Evolutionary conservation across 1,140 invertebrate genomes (phyloP), one percentile per base, ranked within the genome.

Genomic region (Drosophila ogumai): DNA sequence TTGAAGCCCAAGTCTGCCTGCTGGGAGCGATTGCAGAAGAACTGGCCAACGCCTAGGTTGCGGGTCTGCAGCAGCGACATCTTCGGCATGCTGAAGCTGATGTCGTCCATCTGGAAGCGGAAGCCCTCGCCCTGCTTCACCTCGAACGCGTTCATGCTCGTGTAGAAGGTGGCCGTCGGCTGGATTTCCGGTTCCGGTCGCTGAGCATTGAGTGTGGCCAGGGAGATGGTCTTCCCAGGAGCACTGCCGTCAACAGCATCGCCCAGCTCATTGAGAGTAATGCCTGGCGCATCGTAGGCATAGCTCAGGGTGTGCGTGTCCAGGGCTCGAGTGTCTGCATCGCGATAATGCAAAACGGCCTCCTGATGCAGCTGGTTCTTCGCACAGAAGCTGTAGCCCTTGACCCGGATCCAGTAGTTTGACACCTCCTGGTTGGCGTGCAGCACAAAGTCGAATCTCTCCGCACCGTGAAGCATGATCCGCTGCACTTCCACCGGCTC

Each of bases 371-470:
- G 58, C 31, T 90, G 71, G 25, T 91, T 90, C 28, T 59, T 69
- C 0, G 74, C 82, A 52, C 91, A 92, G 52, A 92, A 91, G 40
- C 72, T 82, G 28, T 87, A 87, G 15, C 91, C 91, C 65, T 91
- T 92, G 19, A 92, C 52, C 13, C 92, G 90, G 43, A 96, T 93
- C 93, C 94, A 94, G 75, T 96, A 96, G 17, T 93, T 93, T 15
- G 93, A 93, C 10, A 94, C 90, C 12, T 82, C 88, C 86, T 94
- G 94, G 81, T 94, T 94, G 9, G 96, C 94, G 66, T 95, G 94
- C 44, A 97, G 79, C 32, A 97, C 93, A 78, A 97, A 96, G 90
- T 97, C 96, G 1, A 94, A 94, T 52, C 96, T 93, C 90, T 97
- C 96, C 3, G 96, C 96, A 91, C 95, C 95, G 38, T 94, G 94